Evolutionary conservation across 2,113 vertebrate species (phyloP).

Genomic region (Pseudopodoces humilis): DNA sequence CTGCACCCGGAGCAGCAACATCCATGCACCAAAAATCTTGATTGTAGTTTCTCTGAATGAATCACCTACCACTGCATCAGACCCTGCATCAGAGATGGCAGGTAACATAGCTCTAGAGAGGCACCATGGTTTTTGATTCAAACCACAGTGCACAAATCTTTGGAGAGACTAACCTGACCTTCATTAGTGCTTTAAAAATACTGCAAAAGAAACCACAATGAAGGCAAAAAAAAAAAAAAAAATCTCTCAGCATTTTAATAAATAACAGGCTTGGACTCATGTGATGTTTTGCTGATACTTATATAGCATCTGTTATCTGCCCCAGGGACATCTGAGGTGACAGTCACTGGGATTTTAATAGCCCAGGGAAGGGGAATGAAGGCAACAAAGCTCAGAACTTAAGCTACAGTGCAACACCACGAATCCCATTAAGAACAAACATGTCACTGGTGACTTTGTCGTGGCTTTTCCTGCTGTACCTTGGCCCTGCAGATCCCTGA

Average conservation of each 20-base stretch:
- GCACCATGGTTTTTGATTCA: neutral
- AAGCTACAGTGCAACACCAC: neutral
- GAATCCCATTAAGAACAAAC: neutral
- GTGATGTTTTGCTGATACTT: neutral
- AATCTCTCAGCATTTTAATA: neutral
- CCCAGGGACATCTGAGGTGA: neutral
- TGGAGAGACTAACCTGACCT: neutral
- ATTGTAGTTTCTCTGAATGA: fast-evolving
- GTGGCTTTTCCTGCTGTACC: neutral
- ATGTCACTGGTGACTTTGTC: neutral
- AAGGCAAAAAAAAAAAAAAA: neutral
- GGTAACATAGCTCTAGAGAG: neutral
- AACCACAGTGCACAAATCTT: neutral
- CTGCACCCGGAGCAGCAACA: neutral
- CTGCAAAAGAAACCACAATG: neutral
- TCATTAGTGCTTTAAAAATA: neutral
- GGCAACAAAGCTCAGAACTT: neutral
- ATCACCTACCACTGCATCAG: neutral
- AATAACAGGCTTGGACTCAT: neutral
- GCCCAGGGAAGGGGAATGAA: neutral
- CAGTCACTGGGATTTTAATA: neutral
- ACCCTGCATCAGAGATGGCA: neutral
- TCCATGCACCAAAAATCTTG: neutral
- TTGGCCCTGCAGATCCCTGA: neutral
- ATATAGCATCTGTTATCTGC: neutral